Evolutionary conservation across 1,140 invertebrate genomes (phyloP), one percentile per base, ranked within the genome.

Genomic region (Hypothenemus hampei): DNA sequence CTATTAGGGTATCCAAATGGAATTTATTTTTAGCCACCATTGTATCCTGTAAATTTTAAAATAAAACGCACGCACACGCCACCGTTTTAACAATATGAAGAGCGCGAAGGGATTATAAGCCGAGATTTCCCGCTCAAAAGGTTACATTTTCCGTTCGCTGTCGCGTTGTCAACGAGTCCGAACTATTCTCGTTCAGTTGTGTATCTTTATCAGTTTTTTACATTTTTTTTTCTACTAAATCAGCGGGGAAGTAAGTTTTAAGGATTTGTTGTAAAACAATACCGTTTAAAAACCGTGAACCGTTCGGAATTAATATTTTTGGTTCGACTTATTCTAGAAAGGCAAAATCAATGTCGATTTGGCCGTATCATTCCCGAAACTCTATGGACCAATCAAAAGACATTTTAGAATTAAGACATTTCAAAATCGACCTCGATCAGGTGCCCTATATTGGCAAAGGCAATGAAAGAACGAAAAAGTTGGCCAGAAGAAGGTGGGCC

Each of bases 401-500:
- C 59, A 62, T 64, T 57, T 64, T 56, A 48, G 62, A 57, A 41
- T 58, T 58, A 58, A 62, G 63, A 55, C 50, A 50, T 58, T 60
- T 60, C 51, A 62, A 57, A 62, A 62, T 67, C 62, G 61, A 64
- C 58, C 58, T 67, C 40, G 58, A 64, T 50, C 61, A 66, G 58
- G 58, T 65, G 47, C 45, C 65, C 37, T 59, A 49, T 43, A 47
- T 62, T 35, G 54, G 56, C 47, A 61, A 59, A 50, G 41, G 47
- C 40, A 63, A 62, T 65, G 66, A 66, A 57, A 68, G n/a, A n/a
- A n/a, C 61, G 62, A 68, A 69, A 67, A 66, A 66, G 60, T 65
- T 70, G 56, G 84, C 85, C 3, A 75, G 82, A 45, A 77, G 79
- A 58, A 77, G 84, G 62, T 87, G 84, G 84, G 77, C 76, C 20